Evolutionary conservation across 2,113 vertebrate species (phyloP), one percentile per base, ranked within the genome.

Genomic region (Corydoras maculifer): DNA sequence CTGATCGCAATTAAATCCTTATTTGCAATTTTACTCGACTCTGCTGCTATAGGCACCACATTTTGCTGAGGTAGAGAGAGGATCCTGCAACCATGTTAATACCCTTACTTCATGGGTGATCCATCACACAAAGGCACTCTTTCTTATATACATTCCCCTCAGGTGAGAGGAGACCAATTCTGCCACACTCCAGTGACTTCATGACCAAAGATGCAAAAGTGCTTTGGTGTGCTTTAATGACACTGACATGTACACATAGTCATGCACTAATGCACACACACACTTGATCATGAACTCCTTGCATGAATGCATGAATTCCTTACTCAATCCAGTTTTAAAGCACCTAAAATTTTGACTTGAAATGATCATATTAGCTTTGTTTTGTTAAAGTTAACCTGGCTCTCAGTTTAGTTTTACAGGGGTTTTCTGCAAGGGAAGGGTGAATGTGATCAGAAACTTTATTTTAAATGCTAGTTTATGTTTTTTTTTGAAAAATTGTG

Each of bases 1-100:
- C 79, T 79, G 80, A 87, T 87, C 82, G 83, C 85, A 86, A 86
- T 89, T 86, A 87, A 84, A 82, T 79, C 77, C 71, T 6, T 77
- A 80, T 86, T 78, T 70, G 78, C 80, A 84, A 78, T 84, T 82
- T 78, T 70, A 50, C 50, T 32, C 61, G 63, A 51, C 43, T 72
- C 70, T 29, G 29, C 55, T 49, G 60, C 78, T 76, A 81, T 70
- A 74, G 77, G 84, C 82, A 80, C 82, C 5, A 5, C 30, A 32
- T 75, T 69, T 53, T 49, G 73, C 86, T 84, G 86, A 85, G 77
- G 83, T 81, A 79, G 77, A 84, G 82, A 81, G 82, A 81, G 82
- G 80, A 80, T 85, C 82, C 86, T 80, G 78, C 82, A 82, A 77
- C 80, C 79, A 81, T 79, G 83, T 69, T 84, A 86, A 87, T 87